Evolutionary conservation across 2,797 vertebrate genomes (phyloP).

Genomic region (Coracias cyanogaster): DNA sequence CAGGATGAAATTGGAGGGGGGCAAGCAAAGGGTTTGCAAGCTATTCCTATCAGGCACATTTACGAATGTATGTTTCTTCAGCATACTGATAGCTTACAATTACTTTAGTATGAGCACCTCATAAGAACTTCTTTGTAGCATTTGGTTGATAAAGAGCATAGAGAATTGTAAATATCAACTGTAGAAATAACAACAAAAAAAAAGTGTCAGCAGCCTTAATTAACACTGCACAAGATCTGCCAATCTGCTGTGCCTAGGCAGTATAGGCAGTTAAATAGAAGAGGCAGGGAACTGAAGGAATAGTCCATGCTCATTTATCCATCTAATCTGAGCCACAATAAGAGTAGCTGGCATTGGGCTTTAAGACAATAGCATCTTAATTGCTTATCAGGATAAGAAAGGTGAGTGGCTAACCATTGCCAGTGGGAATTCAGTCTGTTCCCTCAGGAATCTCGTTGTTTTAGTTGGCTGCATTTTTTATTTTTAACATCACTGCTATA

Average conservation of each 20-base stretch:
- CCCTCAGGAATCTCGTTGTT: constrained; percentile 15
- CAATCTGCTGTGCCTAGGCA: constrained; percentile 14
- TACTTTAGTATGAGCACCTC: not conserved
- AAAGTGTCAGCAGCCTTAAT: constrained; percentile 18
- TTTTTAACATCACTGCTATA: constrained; percentile 31
- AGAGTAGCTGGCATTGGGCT: not conserved
- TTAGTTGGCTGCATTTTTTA: constrained; percentile 3
- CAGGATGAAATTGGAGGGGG: not conserved
- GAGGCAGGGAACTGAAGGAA: constrained; percentile 5
- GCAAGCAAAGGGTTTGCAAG: not conserved
- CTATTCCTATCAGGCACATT: not conserved
- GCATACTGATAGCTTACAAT: not conserved
- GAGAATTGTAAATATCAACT: not conserved
- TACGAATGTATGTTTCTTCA: not conserved
- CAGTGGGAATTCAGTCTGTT: constrained; percentile 15
- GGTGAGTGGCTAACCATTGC: not conserved
- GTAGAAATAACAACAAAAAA: not conserved
- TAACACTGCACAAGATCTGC: constrained; percentile 33
- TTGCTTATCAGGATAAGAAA: constrained; percentile 27
- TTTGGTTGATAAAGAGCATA: not conserved
- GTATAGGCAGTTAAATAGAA: constrained; percentile 24
- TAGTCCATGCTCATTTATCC: constrained; percentile 36
- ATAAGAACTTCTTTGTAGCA: not conserved
- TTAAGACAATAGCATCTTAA: constrained; percentile 36
- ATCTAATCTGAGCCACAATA: constrained; percentile 14